Evolutionary conservation across 2,113 vertebrate species (phyloP), one percentile per base, ranked within the genome.

Genomic region (Conger conger): DNA sequence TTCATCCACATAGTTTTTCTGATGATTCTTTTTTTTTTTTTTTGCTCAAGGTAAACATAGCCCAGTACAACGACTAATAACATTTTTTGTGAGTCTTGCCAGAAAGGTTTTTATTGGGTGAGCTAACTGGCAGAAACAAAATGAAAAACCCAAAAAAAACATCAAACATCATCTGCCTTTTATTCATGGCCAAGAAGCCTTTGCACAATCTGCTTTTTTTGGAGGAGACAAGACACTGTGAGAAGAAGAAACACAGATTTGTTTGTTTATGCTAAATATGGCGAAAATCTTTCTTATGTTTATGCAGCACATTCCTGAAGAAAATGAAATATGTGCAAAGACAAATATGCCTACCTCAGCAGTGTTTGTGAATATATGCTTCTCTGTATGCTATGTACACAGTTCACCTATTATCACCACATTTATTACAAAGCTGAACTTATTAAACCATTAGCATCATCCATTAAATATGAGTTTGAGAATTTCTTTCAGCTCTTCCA

Each of bases 161-260:
- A 73, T 73, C 68, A 73, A 73, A 73, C 68, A 73, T 73, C n/a
- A 5, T 33, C 68, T 33, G 68, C n/a, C 68, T 73, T 73, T 73
- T 15, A 73, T 73, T 73, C n/a, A 17, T 73, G n/a, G 68, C 68
- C 68, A 73, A 73, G 68, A 30, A 13, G 27, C 27, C 68, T 73
- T 73, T 33, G 68, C 68, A 73, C 27, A 73, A 73, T 73, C n/a
- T 73, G 68, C 68, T 73, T 73, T 33, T 73, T 73, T 27, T 73
- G 68, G 68, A 73, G 68, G 68, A 73, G 60, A 68, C 23, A 1
- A 68, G 68, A 73, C 27, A 73, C 68, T 33, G n/a, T 30, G 68
- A n/a, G n/a, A 9, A 73, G 68, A n/a, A 73, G 57, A 63, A 63
- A 63, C 57, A 63, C 57, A 63, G 68, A 73, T 30, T 73, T 73